phyloP scores from a whole-genome alignment of 2,113 vertebrate species.

The Phalacrocorax aristotelis region DNA sequence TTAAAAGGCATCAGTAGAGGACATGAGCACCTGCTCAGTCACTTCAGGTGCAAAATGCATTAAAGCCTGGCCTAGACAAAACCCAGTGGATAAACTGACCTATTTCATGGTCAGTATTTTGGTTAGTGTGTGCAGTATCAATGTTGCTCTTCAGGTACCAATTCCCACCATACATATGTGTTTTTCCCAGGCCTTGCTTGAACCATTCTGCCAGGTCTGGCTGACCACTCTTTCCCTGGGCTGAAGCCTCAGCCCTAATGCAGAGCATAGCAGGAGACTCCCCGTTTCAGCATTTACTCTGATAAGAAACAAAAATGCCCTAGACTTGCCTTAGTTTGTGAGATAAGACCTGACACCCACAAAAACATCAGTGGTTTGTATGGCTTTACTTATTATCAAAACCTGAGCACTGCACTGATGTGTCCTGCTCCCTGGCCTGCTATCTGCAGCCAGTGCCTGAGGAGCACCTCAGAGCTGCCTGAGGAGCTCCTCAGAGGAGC shows the following conservation, averaged over 20 bases:
- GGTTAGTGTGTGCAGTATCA: not conserved
- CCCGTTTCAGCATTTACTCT: not conserved
- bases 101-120: not conserved
- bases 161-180: fast-evolving
- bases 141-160: not conserved
- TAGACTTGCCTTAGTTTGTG: not conserved
- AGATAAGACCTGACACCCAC: not conserved
- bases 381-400: not conserved
- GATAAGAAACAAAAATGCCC: not conserved
- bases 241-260: not conserved
- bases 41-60: not conserved
- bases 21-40: not conserved
- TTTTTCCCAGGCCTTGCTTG: not conserved
- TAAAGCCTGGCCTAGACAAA: not conserved
- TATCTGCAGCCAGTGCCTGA: not conserved
- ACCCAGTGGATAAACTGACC: not conserved
- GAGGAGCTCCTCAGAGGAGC: not conserved
- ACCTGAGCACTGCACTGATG: not conserved
- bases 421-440: not conserved
- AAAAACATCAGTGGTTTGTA: not conserved
- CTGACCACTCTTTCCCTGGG: not conserved
- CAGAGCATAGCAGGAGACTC: not conserved
- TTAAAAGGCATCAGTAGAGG: not conserved
- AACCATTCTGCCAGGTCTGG: not conserved
- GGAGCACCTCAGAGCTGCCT: too few relatives aligned